Percentiles rank a stretch among this genome's conserved stretches.
Conservation (phyloP, 2,113 vertebrate species). For the Eonycteris spelaea region DNA sequence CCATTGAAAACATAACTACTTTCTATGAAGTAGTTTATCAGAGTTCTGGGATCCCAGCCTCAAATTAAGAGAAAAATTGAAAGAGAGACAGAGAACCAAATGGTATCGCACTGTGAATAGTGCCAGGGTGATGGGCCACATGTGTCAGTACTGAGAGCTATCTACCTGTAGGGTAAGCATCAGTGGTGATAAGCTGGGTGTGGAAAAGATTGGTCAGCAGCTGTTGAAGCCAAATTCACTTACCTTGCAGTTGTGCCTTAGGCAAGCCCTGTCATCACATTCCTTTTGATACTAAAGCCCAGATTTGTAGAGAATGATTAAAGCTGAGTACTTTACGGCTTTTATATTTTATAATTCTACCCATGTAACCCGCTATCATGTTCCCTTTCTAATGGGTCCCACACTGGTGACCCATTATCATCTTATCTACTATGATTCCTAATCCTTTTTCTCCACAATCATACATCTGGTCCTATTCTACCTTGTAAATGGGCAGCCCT, state of each 20-base stretch:
- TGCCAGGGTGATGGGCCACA: background rate
- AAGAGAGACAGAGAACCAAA: background rate
- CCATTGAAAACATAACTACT: background rate
- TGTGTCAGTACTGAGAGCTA: background rate
- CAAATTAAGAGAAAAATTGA: background rate
- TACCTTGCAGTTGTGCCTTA: background rate
- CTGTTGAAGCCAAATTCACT: background rate
- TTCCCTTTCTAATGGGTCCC: background rate
- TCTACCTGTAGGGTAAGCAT: background rate
- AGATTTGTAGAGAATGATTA: slow-evolving; percentile 64
- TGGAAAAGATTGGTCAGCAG: slow-evolving; percentile 6
- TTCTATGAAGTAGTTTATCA: background rate
- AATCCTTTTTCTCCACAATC: background rate
- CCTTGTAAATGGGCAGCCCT: background rate
- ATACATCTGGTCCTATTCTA: slow-evolving; percentile 34
- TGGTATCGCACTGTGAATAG: background rate
- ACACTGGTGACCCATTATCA: slow-evolving; percentile 40
- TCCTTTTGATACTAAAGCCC: slow-evolving; percentile 48
- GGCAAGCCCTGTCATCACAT: background rate
- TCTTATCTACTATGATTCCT: slow-evolving; percentile 38
- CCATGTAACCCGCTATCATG: slow-evolving; percentile 48
- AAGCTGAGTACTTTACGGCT: slow-evolving; percentile 58
- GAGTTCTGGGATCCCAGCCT: background rate
- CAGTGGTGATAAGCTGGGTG: no score
- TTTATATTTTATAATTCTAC: slow-evolving; percentile 43